Percentiles rank a stretch among this genome's conserved stretches.
phyloP scores from a whole-genome alignment of 2,888 invertebrate genomes.

The Chalcis sispes region DNA sequence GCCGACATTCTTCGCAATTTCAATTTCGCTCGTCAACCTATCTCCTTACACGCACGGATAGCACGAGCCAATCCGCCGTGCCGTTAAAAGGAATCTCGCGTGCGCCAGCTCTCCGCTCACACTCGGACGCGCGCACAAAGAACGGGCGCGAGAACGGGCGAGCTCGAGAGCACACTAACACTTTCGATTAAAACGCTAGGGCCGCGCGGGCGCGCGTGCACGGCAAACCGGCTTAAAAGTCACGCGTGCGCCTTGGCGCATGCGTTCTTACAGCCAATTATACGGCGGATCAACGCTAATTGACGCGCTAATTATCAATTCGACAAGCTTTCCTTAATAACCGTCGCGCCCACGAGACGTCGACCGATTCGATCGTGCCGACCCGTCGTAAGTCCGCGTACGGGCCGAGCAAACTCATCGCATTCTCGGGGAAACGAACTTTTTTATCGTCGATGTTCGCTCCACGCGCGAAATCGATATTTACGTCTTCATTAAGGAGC shows the following conservation, averaged over 20 bases:
- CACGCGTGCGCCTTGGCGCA: slow-evolving; percentile 19
- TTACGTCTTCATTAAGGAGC: slow-evolving; percentile 18
- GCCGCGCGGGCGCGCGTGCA: slow-evolving; percentile 1
- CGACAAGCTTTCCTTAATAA: slow-evolving; percentile 65
- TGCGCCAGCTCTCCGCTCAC: slow-evolving; percentile 5
- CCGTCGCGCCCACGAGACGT: background rate
- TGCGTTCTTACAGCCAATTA: slow-evolving; percentile 63
- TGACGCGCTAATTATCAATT: slow-evolving; percentile 73
- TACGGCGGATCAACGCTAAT: slow-evolving; percentile 71
- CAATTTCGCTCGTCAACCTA: slow-evolving; percentile 52
- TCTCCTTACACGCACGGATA: slow-evolving; percentile 3
- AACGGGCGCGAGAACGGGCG: slow-evolving; percentile 15
- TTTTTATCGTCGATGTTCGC: background rate
- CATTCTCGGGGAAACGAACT: background rate
- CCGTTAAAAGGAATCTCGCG: slow-evolving; percentile 4
- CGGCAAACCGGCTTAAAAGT: slow-evolving; percentile 35
- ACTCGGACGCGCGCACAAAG: slow-evolving; percentile 26
- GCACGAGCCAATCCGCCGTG: background rate
- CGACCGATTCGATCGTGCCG: too few relatives aligned
- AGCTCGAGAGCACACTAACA: too few relatives aligned
- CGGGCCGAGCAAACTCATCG: background rate
- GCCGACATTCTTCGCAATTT: slow-evolving; percentile 43
- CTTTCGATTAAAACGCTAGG: slow-evolving; percentile 40
- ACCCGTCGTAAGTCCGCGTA: background rate
- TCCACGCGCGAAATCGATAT: background rate